Evolutionary conservation across 2,113 vertebrate species (phyloP).

Genomic region (Atrichornis clamosus): DNA sequence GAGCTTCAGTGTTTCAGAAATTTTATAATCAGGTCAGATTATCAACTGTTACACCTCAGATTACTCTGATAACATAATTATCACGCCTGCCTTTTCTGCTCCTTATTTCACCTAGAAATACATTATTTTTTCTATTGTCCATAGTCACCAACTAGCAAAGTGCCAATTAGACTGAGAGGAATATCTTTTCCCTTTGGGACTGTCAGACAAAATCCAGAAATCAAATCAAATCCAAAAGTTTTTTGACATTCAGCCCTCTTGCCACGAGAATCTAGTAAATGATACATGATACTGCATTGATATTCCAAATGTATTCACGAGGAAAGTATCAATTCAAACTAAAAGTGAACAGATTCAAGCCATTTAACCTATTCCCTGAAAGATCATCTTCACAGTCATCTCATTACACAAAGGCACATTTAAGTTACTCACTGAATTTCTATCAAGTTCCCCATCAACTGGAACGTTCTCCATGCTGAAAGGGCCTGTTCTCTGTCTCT

Average conservation of each 20-base stretch:
- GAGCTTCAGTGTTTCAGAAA: not conserved
- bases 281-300: not conserved
- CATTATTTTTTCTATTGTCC: not conserved
- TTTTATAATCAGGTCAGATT: not conserved
- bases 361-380: not conserved
- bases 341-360: not conserved
- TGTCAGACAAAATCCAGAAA: not conserved
- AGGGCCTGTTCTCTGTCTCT: not conserved
- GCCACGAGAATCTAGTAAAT: not conserved
- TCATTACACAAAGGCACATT: not conserved
- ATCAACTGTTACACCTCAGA: not conserved
- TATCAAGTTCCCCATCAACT: slow-evolving; percentile 71
- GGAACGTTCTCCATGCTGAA: slow-evolving; percentile 71
- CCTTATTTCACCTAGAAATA: not conserved
- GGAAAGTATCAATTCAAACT: not conserved
- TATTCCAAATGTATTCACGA: not conserved
- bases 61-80: not conserved
- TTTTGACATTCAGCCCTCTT: not conserved
- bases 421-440: slow-evolving; percentile 72
- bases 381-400: not conserved
- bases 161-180: not conserved
- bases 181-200: not conserved
- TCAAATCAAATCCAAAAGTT: not conserved
- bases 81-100: not conserved
- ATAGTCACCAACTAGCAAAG: not conserved